A percentile compares a stretch with the other conserved stretches of the same genome.
Conservation (phyloP, 2,113 vertebrate species). For the Corythornis madagascariensis region DNA sequence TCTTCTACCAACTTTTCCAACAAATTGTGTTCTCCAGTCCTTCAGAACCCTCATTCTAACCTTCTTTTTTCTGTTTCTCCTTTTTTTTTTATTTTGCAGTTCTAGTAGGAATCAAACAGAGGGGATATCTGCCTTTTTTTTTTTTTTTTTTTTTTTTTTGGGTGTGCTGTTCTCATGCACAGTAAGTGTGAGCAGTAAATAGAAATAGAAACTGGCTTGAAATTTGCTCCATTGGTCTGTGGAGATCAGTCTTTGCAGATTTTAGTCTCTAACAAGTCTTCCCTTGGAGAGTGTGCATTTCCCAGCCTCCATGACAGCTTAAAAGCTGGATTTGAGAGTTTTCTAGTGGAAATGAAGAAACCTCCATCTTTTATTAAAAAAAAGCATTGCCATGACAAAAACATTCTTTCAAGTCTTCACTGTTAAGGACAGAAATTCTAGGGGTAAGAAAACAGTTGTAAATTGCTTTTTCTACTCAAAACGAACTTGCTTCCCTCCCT, state of each 20-base stretch:
- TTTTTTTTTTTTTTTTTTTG: background rate
- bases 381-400: background rate
- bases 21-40: background rate
- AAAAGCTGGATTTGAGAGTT: background rate
- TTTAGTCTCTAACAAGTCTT: background rate
- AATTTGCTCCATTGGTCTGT: background rate
- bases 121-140: background rate
- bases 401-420: background rate
- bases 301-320: background rate
- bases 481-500: background rate
- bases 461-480: background rate
- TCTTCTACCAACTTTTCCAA: background rate
- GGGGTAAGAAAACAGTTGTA: background rate
- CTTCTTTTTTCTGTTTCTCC: background rate
- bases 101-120: background rate
- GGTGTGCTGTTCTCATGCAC: background rate
- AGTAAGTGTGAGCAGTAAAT: background rate
- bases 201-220: background rate
- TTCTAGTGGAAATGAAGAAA: background rate
- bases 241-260: background rate
- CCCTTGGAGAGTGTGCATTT: background rate
- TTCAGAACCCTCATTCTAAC: background rate
- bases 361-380: background rate
- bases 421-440: background rate
- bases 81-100: background rate